A percentile compares a stretch with the other conserved stretches of the same genome.
Evolutionary conservation across 2,113 vertebrate species (phyloP).

Genomic region (Scartelaos histophorus): DNA sequence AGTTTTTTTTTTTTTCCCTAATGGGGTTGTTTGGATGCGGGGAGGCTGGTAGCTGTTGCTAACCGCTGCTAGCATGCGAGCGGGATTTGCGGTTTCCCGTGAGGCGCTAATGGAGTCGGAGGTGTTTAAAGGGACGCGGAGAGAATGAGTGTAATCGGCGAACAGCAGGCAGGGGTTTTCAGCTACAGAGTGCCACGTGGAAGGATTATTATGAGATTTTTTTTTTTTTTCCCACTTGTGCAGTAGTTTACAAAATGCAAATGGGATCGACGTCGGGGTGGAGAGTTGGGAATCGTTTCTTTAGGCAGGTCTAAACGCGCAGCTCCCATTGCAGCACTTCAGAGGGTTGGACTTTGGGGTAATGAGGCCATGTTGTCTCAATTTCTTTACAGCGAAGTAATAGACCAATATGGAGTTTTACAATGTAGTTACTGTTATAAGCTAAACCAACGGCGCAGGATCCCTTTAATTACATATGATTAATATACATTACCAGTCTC

Average conservation of each 20-base stretch:
- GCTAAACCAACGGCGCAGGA: no score
- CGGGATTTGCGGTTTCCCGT: slow-evolving; percentile 54
- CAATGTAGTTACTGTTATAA: no score
- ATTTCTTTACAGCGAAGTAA: no score
- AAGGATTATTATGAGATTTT: slow-evolving; percentile 5
- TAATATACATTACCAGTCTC: no score
- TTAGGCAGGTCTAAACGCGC: not conserved
- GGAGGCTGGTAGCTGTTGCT: slow-evolving; percentile 18
- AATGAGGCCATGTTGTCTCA: not conserved
- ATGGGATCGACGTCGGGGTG: not conserved
- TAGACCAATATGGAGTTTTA: no score
- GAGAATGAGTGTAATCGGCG: slow-evolving; percentile 30
- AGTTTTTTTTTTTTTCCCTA: slow-evolving; percentile 39
- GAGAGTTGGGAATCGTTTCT: not conserved
- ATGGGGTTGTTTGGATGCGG: slow-evolving; percentile 57
- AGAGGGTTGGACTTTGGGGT: not conserved
- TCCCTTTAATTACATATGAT: no score
- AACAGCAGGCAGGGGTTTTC: slow-evolving; percentile 19
- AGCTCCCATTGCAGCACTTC: not conserved
- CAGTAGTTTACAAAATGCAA: not conserved
- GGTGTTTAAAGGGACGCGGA: slow-evolving; percentile 48
- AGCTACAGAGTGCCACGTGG: not conserved
- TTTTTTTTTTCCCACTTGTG: not conserved
- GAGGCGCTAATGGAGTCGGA: slow-evolving; percentile 53
- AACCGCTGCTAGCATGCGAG: slow-evolving; percentile 35